Evolutionary conservation across 1,140 invertebrate genomes (phyloP), one percentile per base, ranked within the genome.

Genomic region (Riptortus pedestris): DNA sequence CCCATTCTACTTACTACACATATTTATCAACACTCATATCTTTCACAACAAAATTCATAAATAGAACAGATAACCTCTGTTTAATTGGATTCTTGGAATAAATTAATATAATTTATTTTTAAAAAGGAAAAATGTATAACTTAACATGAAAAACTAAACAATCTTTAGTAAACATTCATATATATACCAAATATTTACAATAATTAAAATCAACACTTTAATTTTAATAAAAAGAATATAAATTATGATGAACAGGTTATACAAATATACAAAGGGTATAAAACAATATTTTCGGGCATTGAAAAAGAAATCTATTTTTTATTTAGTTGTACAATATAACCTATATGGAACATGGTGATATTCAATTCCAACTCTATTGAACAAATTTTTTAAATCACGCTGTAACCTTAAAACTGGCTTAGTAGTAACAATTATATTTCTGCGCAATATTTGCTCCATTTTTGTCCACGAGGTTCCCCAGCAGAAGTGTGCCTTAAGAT

Each of bases 281-380:
- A 9, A 47, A 47, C 7, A 47, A 9, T n/a, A 3, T 47, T 9
- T 47, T 22, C 22, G 45, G 45, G 45, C 22, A 20, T 2, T 22
- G 45, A 22, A 47, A 47, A 47, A 47, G 45, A 47, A 47, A 47
- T 47, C 45, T 47, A 47, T 47, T 47, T 47, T 47, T 20, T 20
- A 20, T 20, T 47, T 20, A 20, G 22, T 20, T 4, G 22, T 47
- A 47, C 45, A 47, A 47, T 1, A 47, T 47, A 47, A 47, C 45
- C 62, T 63, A 24, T 57, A 63, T 1, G 48, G 62, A 33, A 26
- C 48, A 27, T 63, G 62, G 38, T 63, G 31, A 63, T 38, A 63
- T 63, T 63, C 62, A 18, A 63, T 57, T 38, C 62, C 62, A 14
- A 63, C 62, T 18, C 48, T 26, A 27, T 27, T 55, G 29, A 63